phyloP scores from a whole-genome alignment of 2,888 invertebrate species.

The Prenolepis imparis region DNA sequence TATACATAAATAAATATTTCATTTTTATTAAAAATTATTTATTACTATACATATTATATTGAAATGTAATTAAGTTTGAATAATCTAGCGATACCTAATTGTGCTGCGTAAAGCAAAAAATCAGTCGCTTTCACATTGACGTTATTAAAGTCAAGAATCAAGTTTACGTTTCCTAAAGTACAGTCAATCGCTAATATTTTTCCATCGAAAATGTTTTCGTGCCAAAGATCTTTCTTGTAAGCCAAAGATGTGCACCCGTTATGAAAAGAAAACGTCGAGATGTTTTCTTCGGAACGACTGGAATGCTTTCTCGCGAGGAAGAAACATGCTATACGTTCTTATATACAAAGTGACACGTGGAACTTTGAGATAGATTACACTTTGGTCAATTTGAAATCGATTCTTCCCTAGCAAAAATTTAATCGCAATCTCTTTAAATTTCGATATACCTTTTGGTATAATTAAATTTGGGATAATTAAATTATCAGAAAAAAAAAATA shows the following conservation, averaged over 20 bases:
- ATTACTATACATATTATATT: background rate
- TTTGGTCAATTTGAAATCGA: constrained; percentile 5
- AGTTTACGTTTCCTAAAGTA: background rate
- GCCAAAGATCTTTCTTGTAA: background rate
- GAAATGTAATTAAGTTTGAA: background rate
- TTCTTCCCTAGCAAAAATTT: constrained; percentile 20
- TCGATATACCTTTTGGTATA: background rate
- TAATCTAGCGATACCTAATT: background rate
- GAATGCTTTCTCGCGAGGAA: background rate
- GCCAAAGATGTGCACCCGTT: constrained; percentile 30
- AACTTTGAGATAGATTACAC: background rate
- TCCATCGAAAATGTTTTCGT: constrained; percentile 22
- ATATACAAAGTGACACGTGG: constrained; percentile 1
- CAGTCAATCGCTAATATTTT: constrained; percentile 7
- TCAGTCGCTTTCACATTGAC: background rate
- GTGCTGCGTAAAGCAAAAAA: background rate
- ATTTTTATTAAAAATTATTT: background rate
- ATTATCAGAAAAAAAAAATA: background rate
- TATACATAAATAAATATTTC: no score
- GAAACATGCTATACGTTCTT: constrained; percentile 18
- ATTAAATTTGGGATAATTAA: background rate
- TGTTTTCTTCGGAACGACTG: constrained; percentile 30
- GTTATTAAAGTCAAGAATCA: background rate
- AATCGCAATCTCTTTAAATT: background rate
- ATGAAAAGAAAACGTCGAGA: constrained; percentile 45